These are phyloP conservation scores for Cataglyphis albicans DNA, from an alignment of 2,888 invertebrate species.

Conservation along the genomic window DNA sequence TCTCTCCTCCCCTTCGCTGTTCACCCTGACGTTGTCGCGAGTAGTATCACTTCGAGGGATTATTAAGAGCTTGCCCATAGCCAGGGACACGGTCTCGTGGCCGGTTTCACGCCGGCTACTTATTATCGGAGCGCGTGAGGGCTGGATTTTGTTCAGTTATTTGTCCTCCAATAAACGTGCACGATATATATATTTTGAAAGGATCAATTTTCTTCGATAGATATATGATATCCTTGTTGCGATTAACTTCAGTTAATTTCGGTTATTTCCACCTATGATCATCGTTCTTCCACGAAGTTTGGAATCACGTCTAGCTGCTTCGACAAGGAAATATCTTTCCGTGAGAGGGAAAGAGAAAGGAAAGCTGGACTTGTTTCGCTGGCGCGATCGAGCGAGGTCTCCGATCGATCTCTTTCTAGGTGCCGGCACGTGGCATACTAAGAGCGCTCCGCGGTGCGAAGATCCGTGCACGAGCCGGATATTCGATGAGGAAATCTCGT, in stretches of 20 bases:
- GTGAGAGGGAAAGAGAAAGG: not conserved
- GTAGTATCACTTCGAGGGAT: conserved; percentile 65
- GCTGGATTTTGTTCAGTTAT: not conserved
- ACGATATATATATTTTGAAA: no score
- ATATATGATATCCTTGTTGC: not conserved
- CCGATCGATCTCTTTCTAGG: conserved; percentile 15
- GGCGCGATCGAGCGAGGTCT: conserved; percentile 9
- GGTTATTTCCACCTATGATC: conserved; percentile 6
- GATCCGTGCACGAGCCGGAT: conserved; percentile 28
- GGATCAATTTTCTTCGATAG: not conserved
- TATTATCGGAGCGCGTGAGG: not conserved
- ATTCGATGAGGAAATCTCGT: conserved; percentile 13
- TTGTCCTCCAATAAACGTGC: not conserved
- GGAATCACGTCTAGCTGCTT: not conserved
- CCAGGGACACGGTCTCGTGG: conserved; percentile 79
- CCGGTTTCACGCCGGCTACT: conserved; percentile 64
- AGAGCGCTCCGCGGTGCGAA: not conserved
- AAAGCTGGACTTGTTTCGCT: not conserved
- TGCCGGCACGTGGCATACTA: conserved; percentile 28
- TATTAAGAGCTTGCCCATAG: conserved; percentile 84
- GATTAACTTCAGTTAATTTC: not conserved
- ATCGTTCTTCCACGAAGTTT: not conserved
- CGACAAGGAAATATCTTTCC: not conserved
- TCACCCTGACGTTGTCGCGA: conserved; percentile 61
- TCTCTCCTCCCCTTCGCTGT: conserved; percentile 38